Conservation (phyloP, 2,113 vertebrate genomes). For the Poeciliopsis prolifica region DNA sequence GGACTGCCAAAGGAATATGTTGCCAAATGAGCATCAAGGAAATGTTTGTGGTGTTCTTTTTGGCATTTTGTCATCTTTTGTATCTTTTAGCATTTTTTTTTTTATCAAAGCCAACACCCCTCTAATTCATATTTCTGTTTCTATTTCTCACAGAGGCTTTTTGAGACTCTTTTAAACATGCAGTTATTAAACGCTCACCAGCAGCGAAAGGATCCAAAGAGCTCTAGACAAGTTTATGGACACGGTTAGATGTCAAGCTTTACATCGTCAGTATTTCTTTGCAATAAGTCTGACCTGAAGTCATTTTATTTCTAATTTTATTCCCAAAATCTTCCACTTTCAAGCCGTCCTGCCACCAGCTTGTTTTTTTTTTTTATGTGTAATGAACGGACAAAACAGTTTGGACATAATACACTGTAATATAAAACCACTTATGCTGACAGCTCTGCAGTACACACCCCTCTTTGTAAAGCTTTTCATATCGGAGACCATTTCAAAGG, state of each 20-base stretch:
- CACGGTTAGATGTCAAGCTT: neutral
- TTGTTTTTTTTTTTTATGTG: constrained; percentile 46
- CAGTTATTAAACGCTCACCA: constrained; percentile 53
- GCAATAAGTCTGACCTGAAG: constrained; percentile 15
- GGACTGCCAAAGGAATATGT: constrained; percentile 61
- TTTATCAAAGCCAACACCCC: constrained; percentile 16
- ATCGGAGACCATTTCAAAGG: neutral
- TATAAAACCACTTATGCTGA: constrained; percentile 13
- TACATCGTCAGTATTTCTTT: constrained; percentile 11
- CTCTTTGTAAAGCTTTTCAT: constrained; percentile 40
- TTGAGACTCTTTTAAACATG: constrained; percentile 28
- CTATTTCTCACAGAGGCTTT: constrained; percentile 24
- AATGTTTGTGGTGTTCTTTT: constrained; percentile 48
- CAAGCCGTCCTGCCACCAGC: constrained; percentile 19
- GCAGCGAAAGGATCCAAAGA: constrained; percentile 69
- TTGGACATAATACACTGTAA: neutral
- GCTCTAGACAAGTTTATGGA: constrained; percentile 25
- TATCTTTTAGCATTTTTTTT: constrained; percentile 51
- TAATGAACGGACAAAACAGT: constrained; percentile 31
- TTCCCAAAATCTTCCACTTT: constrained; percentile 16
- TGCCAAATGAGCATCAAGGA: constrained; percentile 54
- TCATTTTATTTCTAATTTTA: constrained; percentile 19
- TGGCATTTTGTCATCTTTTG: constrained; percentile 45
- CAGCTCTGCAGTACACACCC: constrained; percentile 33
- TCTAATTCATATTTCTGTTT: neutral